phyloP scores from a whole-genome alignment of 2,888 invertebrate species.

The Drosophila sordidapex region DNA sequence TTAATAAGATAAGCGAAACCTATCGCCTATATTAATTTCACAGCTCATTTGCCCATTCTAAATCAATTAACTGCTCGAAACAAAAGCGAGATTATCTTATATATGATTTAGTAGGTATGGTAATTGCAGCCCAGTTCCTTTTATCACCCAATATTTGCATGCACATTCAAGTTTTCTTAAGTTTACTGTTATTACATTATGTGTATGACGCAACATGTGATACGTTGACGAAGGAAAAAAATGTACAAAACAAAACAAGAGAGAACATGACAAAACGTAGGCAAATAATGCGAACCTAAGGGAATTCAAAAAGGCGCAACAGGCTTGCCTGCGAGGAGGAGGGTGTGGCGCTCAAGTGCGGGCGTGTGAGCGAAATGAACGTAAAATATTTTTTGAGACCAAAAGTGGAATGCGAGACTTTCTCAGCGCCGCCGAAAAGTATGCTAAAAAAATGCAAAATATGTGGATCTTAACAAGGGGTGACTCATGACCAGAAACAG shows the following conservation, averaged over 20 bases:
- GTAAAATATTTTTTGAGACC: constrained; percentile 26
- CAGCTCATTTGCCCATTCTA: background rate
- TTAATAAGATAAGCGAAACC: background rate
- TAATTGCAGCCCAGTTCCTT: background rate
- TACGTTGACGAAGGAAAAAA: constrained; percentile 12
- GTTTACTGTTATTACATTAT: constrained; percentile 1
- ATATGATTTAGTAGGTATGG: background rate
- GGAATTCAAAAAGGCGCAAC: constrained; percentile 55
- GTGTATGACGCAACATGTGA: constrained; percentile 33
- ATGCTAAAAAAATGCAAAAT: constrained; percentile 62
- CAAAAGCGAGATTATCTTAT: background rate
- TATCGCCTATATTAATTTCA: background rate
- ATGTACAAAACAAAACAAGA: background rate
- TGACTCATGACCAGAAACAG: constrained; percentile 14
- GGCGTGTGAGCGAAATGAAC: constrained; percentile 36
- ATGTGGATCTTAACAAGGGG: constrained; percentile 34
- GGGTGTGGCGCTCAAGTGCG: constrained; percentile 19
- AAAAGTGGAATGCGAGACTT: constrained; percentile 22
- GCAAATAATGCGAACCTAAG: constrained; percentile 43
- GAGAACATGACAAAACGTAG: constrained; percentile 24
- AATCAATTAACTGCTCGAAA: background rate
- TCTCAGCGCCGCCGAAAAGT: constrained; percentile 52
- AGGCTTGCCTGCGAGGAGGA: constrained; percentile 37
- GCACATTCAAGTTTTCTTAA: background rate
- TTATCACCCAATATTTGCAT: background rate